Conservation (phyloP, 2,113 vertebrate species). For the Cisticola juncidis region DNA sequence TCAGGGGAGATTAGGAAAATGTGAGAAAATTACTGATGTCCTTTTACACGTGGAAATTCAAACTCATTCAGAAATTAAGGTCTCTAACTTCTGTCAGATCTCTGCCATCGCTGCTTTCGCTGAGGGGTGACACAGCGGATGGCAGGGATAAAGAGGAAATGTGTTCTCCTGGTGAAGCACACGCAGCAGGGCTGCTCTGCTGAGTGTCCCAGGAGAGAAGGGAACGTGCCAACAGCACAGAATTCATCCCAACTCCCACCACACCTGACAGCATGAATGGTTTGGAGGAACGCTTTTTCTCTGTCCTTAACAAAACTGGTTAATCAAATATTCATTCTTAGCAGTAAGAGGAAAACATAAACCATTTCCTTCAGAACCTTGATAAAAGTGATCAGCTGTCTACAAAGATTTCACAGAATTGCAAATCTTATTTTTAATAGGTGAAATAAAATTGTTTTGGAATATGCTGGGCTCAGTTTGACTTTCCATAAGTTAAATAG, state of each 20-base stretch:
- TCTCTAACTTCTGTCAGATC: conserved; percentile 68
- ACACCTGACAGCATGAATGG: not conserved
- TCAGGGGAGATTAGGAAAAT: conserved; percentile 90
- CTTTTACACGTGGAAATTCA: conserved; percentile 84
- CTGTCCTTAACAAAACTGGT: not conserved
- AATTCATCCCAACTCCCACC: not conserved
- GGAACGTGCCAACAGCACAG: not conserved
- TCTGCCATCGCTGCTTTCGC: not conserved
- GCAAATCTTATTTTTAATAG: not conserved
- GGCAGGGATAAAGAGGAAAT: not conserved
- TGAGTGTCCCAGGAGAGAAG: not conserved
- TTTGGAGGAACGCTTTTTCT: not conserved
- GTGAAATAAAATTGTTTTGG: not conserved
- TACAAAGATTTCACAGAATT: not conserved
- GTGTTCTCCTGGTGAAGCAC: not conserved
- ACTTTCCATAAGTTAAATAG: not conserved
- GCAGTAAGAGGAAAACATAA: not conserved
- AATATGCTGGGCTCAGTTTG: not conserved
- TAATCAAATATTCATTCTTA: not conserved
- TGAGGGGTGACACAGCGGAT: conserved; percentile 31
- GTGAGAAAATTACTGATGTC: conserved; percentile 88
- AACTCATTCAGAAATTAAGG: conserved; percentile 70
- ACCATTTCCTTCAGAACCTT: not conserved
- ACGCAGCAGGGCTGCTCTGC: not conserved
- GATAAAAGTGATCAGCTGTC: not conserved